Evolutionary conservation across 2,113 vertebrate species (phyloP).

Genomic region (Urocitellus parryii): DNA sequence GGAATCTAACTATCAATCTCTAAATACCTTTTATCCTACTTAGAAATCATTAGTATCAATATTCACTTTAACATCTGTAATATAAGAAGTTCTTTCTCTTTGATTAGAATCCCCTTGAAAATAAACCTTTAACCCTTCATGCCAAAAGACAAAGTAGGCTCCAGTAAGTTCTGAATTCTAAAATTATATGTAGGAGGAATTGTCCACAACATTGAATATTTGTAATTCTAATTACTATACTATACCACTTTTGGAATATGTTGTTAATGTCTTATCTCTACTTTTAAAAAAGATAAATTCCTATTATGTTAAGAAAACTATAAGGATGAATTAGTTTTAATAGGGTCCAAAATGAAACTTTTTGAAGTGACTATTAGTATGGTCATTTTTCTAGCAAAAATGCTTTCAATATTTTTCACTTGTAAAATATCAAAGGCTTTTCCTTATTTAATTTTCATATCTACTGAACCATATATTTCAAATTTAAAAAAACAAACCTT

Average conservation of each 20-base stretch:
- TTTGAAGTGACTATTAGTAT: neutral
- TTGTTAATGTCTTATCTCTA: conserved; percentile 27
- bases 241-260: neutral
- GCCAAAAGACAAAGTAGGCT: conserved; percentile 6
- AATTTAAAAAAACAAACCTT: conserved; percentile 87
- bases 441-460: neutral
- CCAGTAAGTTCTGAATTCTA: neutral
- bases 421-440: neutral
- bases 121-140: neutral
- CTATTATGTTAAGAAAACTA: conserved; percentile 34
- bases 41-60: neutral
- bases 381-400: conserved; percentile 36
- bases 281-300: conserved; percentile 26
- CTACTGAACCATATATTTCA: conserved; percentile 5
- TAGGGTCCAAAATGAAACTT: conserved; percentile 36
- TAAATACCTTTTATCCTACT: neutral
- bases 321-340: conserved; percentile 32
- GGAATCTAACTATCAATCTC: neutral
- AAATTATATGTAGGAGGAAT: neutral
- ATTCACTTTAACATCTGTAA: conserved; percentile 23
- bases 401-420: conserved; percentile 12
- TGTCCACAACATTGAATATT: neutral
- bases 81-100: conserved; percentile 19
- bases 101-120: neutral
- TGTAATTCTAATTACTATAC: neutral